Evolutionary conservation across 2,888 invertebrate species (phyloP).

Genomic region (Tenthredo distinguenda): DNA sequence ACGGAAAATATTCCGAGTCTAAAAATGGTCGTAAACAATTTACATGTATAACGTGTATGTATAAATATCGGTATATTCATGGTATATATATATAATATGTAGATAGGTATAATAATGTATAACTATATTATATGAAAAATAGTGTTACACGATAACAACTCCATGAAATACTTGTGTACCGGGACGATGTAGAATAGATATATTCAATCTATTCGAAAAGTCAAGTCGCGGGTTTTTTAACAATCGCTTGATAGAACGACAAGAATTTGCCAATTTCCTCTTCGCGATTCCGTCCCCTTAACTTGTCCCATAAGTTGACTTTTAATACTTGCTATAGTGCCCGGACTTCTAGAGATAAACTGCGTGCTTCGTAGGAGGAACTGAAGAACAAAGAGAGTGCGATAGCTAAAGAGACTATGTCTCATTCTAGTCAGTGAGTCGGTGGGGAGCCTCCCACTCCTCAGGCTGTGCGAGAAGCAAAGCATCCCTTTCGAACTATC

Average conservation of each 20-base stretch:
- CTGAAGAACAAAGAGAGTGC: no score
- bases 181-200: neutral
- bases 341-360: no score
- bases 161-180: constrained; percentile 12
- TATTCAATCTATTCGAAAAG: neutral
- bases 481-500: no score
- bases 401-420: no score
- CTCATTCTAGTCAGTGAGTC: no score
- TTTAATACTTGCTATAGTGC: neutral
- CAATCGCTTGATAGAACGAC: neutral
- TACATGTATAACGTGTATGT: constrained; percentile 3
- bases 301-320: neutral
- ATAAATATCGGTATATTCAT: neutral
- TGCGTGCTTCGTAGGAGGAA: no score
- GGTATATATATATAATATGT: neutral
- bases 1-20: neutral
- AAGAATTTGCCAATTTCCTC: neutral
- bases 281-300: neutral
- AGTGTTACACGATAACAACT: constrained; percentile 20
- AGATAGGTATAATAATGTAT: neutral
- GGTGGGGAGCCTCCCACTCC: no score
- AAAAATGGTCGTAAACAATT: neutral
- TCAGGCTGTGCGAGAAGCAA: no score
- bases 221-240: neutral
- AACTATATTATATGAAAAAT: constrained; percentile 35